Base-by-base conservation (phyloP, 1,140 invertebrate species). In the Bathynomus jamesi region DNA sequence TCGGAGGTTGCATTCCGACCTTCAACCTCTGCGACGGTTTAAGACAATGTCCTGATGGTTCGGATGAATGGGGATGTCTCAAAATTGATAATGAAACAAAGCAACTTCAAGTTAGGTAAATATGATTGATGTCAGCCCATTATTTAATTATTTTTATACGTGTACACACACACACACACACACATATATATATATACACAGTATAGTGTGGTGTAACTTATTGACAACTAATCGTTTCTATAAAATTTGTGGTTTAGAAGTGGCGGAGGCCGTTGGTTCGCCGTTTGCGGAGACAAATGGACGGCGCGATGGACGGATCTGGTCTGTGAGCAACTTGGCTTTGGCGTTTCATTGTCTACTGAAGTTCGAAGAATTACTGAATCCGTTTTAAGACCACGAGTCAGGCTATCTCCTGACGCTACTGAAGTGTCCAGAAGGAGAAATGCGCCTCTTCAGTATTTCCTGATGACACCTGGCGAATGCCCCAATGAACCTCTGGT, bases 41-140 rank as follows among this genome's bases (percentile, higher is more conserved):
- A 28, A 81, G 83, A 40, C 83, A 90, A 53, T 89, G 88, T 78
- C 83, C 85, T 2, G 87, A 89, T 78, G 81, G 81, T 46, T 88
- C 87, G 2, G 88, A 89, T 76, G 88, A 89, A 81, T 87, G 87
- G 84, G 79, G 84, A 65, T 88, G 87, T 74, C 77, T 86, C 8
- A 72, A 60, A 78, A 78, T 28, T 27, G 62, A 28, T 72, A 78
- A 67, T 73, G 29, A 65, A 78, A 78, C 70, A 29, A 32, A 62
- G 8, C 11, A 66, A 31, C 32, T 67, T 24, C 46, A 61, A 65
- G 46, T 66, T 28, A 66, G 46, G 40, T 21, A 62, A 5, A 17
- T 3, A 25, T 28, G n/a, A 17, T 10, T 27, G 13, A 27, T 25
- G 17, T 61, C 2, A 61, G 13, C 24, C 25, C 21, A 5, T 13